Conservation (phyloP, 2,797 vertebrate species). For the Okamejei kenojei region DNA sequence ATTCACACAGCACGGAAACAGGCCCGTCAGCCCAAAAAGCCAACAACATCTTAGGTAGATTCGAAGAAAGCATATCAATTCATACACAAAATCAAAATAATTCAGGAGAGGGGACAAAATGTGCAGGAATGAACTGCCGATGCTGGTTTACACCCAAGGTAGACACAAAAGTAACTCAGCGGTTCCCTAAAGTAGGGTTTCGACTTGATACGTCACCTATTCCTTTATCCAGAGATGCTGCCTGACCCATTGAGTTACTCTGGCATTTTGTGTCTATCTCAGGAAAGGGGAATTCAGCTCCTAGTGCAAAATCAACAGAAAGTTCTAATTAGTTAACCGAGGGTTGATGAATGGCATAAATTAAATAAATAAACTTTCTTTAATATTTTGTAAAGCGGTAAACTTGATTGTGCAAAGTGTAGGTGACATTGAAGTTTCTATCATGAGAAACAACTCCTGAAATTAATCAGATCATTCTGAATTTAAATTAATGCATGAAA, state of each 20-base stretch:
- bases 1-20: no score
- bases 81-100: neutral
- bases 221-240: no score
- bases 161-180: no score
- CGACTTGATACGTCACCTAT: no score
- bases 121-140: no score
- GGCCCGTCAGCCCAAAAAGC: no score
- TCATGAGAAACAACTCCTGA: neutral
- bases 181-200: no score
- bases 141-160: no score
- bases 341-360: neutral
- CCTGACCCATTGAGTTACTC: no score
- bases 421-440: neutral
- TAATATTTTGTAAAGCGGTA: neutral
- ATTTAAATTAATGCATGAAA: neutral
- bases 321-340: neutral
- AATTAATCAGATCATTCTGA: neutral
- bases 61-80: neutral
- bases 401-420: neutral
- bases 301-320: neutral
- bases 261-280: no score
- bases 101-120: neutral
- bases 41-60: no score
- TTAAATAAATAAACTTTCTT: neutral
- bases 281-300: no score